These are phyloP conservation scores for Empis stercorea DNA, from an alignment of 2,888 invertebrate species.

Conservation along the genomic window DNA sequence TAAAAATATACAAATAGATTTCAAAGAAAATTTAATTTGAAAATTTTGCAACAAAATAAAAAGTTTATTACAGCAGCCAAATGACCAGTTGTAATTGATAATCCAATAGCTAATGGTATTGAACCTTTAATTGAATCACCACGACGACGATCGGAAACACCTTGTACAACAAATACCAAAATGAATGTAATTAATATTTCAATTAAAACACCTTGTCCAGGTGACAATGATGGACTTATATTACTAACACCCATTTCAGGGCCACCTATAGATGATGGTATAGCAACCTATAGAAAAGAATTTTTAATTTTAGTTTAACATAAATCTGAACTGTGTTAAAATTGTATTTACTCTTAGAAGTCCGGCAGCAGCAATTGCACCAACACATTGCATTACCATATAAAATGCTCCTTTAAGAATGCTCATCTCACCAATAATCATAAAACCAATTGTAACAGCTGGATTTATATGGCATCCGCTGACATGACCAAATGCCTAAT, in stretches of 20 bases:
- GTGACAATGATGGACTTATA: conserved; percentile 50
- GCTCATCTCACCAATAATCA: conserved; percentile 68
- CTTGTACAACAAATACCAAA: conserved; percentile 73
- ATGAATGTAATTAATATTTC: conserved; percentile 80
- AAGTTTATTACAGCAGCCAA: conserved; percentile 74
- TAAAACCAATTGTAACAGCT: conserved; percentile 72
- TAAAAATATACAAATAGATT: conserved; percentile 23
- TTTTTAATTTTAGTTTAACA: conserved; percentile 1
- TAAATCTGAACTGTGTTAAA: no score
- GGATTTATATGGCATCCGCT: conserved; percentile 91
- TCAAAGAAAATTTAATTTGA: no score
- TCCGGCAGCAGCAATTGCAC: conserved; percentile 69
- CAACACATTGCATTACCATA: conserved; percentile 65
- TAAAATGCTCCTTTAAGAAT: conserved; percentile 68
- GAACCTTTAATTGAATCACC: conserved; percentile 63
- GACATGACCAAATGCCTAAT: conserved; percentile 71
- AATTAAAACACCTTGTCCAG: conserved; percentile 65
- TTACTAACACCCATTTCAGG: conserved; percentile 49
- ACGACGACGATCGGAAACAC: conserved; percentile 68
- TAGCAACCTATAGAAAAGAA: conserved; percentile 23
- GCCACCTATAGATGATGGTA: conserved; percentile 40
- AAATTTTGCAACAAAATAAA: no score
- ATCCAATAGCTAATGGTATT: conserved; percentile 75
- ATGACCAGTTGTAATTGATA: conserved; percentile 75
- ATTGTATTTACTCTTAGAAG: conserved; percentile 51